Evolutionary conservation across 53 echinoderm and acorn worm species (phyloP).

Genomic region (Zoroaster sp.): DNA sequence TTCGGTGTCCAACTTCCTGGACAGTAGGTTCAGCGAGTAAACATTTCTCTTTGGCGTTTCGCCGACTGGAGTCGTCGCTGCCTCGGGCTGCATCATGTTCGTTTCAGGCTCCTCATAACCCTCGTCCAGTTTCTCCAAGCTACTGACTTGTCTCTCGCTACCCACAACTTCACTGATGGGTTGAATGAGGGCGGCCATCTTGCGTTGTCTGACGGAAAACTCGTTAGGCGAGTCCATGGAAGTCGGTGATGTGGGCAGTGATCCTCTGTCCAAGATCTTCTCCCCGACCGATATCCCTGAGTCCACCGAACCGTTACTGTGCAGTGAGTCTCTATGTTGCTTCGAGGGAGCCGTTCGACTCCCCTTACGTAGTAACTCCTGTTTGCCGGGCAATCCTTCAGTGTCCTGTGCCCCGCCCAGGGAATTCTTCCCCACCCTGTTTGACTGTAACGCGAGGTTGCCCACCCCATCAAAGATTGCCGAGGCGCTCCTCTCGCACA

Average conservation of each 20-base stretch:
- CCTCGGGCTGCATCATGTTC: neutral
- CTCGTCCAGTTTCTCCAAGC: conserved; percentile 68
- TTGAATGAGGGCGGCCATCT: conserved; percentile 59
- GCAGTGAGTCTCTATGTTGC: conserved; percentile 83
- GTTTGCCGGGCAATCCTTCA: conserved; percentile 37
- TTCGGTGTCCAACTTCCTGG: conserved; percentile 30
- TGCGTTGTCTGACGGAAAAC: conserved; percentile 44
- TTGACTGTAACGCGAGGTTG: neutral
- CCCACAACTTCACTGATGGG: conserved; percentile 70
- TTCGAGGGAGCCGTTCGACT: conserved; percentile 57
- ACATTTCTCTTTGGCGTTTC: neutral
- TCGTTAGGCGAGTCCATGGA: conserved; percentile 17
- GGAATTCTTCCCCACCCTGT: neutral
- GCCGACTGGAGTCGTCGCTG: neutral
- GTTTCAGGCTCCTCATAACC: conserved; percentile 71
- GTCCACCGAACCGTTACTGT: conserved; percentile 88
- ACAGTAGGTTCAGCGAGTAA: conserved; percentile 39
- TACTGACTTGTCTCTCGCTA: conserved; percentile 28
- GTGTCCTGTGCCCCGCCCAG: neutral
- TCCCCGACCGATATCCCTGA: conserved; percentile 88
- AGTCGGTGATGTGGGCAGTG: conserved; percentile 4
- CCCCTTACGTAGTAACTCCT: conserved; percentile 68
- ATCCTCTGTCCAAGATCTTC: conserved; percentile 61
- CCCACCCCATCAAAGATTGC: neutral
- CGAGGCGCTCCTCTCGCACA: conserved; percentile 24